A percentile compares a stretch with the other conserved stretches of the same genome.
These are phyloP conservation scores for Cyaniris semiargus DNA, from an alignment of 2,888 invertebrate genomes.

Conservation along the genomic window DNA sequence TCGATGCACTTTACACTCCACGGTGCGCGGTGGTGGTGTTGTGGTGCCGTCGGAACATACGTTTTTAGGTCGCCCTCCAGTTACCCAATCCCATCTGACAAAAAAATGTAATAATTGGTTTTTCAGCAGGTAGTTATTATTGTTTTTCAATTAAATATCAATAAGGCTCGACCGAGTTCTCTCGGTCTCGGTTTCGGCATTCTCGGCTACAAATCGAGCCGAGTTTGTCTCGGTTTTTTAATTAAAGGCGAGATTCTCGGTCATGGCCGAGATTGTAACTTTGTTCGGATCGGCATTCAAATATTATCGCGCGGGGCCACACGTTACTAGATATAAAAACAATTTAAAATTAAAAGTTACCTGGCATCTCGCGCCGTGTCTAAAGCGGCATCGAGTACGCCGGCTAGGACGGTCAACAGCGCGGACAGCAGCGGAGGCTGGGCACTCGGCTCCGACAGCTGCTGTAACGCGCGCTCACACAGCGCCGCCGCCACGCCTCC, in stretches of 20 bases:
- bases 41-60: conserved; percentile 46
- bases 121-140: not conserved
- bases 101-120: not conserved
- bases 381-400: conserved; percentile 59
- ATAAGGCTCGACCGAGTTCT: no score
- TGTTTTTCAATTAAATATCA: no score
- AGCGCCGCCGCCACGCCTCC: conserved; percentile 82
- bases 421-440: conserved; percentile 71
- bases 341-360: not conserved
- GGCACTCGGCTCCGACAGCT: conserved; percentile 50
- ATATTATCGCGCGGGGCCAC: no score
- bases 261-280: no score
- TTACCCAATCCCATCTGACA: conserved; percentile 94
- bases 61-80: conserved; percentile 79
- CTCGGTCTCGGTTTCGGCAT: no score
- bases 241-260: no score
- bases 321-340: no score
- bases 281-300: no score
- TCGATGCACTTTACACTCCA: conserved; percentile 77
- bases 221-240: no score
- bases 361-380: conserved; percentile 40
- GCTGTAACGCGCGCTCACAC: conserved; percentile 73
- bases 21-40: conserved; percentile 55
- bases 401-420: conserved; percentile 60
- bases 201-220: no score